Conservation (phyloP, 1,140 invertebrate species). For the Hycleus cichorii region DNA sequence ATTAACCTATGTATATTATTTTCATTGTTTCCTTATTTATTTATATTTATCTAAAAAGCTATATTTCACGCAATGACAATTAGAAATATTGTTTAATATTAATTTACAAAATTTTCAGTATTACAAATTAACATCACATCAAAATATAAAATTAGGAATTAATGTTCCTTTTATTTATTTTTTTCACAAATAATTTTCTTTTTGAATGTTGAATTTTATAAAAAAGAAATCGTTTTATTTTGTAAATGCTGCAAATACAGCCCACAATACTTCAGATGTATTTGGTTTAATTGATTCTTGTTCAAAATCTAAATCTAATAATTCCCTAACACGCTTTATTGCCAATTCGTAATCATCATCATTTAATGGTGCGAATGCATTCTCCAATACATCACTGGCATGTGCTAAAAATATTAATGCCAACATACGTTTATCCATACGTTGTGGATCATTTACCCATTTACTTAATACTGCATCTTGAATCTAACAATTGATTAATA, state of each 20-base stretch:
- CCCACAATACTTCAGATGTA: conserved; percentile 93
- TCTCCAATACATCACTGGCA: conserved; percentile 97
- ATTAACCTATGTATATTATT: no score
- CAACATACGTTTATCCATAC: conserved; percentile 92
- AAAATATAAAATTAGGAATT: conserved; percentile 9
- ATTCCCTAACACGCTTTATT: conserved; percentile 90
- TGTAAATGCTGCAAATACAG: conserved; percentile 95
- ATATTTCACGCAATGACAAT: no score
- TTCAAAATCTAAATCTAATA: conserved; percentile 96
- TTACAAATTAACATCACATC: conserved; percentile 14
- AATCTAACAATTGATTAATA: conserved; percentile 51
- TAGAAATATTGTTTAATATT: no score
- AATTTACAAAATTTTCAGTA: conserved; percentile 10
- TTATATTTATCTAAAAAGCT: no score
- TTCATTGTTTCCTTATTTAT: no score
- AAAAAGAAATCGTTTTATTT: conserved; percentile 59
- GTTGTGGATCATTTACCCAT: conserved; percentile 96
- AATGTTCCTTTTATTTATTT: conserved; percentile 3
- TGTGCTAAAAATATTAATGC: conserved; percentile 93
- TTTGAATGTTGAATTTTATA: no score
- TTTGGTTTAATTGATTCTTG: conserved; percentile 81
- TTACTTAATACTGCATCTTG: conserved; percentile 94
- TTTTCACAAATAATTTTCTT: no score
- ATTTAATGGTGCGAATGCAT: conserved; percentile 97
- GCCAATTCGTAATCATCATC: conserved; percentile 99